Conservation (phyloP, 2,888 invertebrate genomes). For the Pharmacophagus antenor region DNA sequence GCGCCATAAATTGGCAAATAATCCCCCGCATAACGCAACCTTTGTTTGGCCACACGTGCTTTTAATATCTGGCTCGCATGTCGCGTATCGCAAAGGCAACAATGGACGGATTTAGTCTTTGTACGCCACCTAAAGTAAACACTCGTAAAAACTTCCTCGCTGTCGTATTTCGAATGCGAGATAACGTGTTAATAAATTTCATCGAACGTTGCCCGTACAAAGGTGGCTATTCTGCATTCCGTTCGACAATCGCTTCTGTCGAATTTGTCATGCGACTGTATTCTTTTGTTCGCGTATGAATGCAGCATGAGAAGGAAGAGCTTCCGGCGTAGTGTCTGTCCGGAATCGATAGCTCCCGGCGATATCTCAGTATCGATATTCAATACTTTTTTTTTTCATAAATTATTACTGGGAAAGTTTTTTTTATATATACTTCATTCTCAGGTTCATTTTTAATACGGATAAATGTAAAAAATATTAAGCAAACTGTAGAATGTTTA, state of each 20-base stretch:
- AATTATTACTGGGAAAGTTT: conserved; percentile 49
- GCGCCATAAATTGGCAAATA: conserved; percentile 81
- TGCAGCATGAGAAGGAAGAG: conserved; percentile 72
- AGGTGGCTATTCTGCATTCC: conserved; percentile 57
- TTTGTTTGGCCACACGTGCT: conserved; percentile 82
- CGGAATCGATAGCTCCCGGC: conserved; percentile 65
- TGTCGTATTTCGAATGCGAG: conserved; percentile 33
- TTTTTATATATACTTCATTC: conserved; percentile 45
- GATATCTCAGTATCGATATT: conserved; percentile 70
- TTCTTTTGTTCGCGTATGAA: conserved; percentile 62
- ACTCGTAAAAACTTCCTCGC: conserved; percentile 64
- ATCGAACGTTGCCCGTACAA: conserved; percentile 65
- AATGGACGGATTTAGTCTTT: conserved; percentile 76
- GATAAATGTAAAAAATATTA: conserved; percentile 8
- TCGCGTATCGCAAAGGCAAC: conserved; percentile 54
- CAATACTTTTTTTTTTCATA: conserved; percentile 55
- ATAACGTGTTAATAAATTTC: conserved; percentile 70
- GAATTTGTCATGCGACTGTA: conserved; percentile 76
- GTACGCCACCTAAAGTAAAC: conserved; percentile 71
- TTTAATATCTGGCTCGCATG: conserved; percentile 69
- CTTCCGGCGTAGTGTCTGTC: conserved; percentile 61
- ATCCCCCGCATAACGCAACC: conserved; percentile 81
- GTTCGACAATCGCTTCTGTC: conserved; percentile 64
- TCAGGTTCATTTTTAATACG: conserved; percentile 38
- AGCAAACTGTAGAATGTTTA: not conserved